Evolutionary conservation across 2,797 vertebrate species (phyloP).

Genomic region (Coranthus polyacanthus): DNA sequence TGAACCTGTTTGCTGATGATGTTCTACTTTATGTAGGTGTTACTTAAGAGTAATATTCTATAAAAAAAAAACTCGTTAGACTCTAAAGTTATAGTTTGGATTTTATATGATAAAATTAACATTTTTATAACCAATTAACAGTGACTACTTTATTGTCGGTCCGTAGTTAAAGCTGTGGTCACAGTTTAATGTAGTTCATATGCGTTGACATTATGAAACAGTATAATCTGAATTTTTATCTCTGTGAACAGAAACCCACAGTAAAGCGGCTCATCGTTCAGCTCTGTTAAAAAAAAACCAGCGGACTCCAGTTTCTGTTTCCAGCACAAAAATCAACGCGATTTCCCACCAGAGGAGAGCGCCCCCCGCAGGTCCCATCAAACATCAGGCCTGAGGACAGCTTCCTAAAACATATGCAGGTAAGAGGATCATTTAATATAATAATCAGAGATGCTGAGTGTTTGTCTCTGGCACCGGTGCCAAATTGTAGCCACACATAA

Average conservation of each 20-base stretch:
- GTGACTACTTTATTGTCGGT: too few species aligned
- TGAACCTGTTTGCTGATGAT: slow-evolving; percentile 2
- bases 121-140: too few species aligned
- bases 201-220: too few species aligned
- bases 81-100: too few species aligned
- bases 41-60: too few species aligned
- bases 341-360: slow-evolving; percentile 28
- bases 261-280: not conserved
- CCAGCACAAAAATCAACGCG: slow-evolving; percentile 15
- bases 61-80: not conserved
- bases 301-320: slow-evolving; percentile 4
- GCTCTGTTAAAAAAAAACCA: not conserved
- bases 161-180: too few species aligned
- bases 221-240: not conserved
- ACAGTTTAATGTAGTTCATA: too few species aligned
- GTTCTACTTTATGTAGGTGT: not conserved
- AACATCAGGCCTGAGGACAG: slow-evolving; percentile 12
- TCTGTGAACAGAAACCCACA: not conserved
- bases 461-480: slow-evolving; percentile 8
- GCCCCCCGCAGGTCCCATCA: slow-evolving; percentile 39
- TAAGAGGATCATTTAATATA: not conserved
- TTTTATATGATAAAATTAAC: too few species aligned
- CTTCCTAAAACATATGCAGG: not conserved
- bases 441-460: not conserved
- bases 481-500: not conserved